Evolutionary conservation across 2,888 invertebrate species (phyloP), one percentile per base, ranked within the genome.

Genomic region (Hemicrepidius hirtus): DNA sequence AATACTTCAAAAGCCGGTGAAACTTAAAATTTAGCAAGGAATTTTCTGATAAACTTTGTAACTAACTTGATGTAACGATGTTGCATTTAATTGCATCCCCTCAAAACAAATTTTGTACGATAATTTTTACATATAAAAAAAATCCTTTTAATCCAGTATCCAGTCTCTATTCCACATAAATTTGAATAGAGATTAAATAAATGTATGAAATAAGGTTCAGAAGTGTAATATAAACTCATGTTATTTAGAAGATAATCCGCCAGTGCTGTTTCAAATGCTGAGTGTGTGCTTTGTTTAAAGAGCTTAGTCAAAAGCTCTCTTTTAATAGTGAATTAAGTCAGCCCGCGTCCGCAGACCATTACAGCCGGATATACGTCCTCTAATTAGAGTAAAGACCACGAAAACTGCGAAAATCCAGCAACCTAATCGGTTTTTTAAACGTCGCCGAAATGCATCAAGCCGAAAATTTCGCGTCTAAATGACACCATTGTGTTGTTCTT

Each of bases 291-390:
- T 67, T 71, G 71, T 62, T 66, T 71, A 71, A 71, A 65, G 55
- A 71, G 71, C 71, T 71, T 71, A 71, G 66, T 60, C 37, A 49
- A 53, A 62, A 68, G 67, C 62, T 55, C 63, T 72, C 68, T 67
- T 72, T 72, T 72, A 72, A 72, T 72, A 57, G 68, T 57, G 64
- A 68, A 72, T 72, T 72, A 72, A 72, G 72, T 68, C 72, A 44
- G 32, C 57, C 62, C 68, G 72, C 72, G 72, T 72, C 68, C 72
- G 46, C 68, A 72, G 66, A 49, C 72, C 59, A 72, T 72, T 72
- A 68, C 68, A 68, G 55, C 21, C 44, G 59, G 66, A 71, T 72
- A 63, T 71, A 65, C 63, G 63, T 57, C 35, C 60, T 46, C 60
- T 71, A 71, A 71, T 71, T 71, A 71, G 71, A 67, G 44, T 53